Evolutionary conservation across 2,113 vertebrate species (phyloP).

Genomic region (Setophaga coronata): DNA sequence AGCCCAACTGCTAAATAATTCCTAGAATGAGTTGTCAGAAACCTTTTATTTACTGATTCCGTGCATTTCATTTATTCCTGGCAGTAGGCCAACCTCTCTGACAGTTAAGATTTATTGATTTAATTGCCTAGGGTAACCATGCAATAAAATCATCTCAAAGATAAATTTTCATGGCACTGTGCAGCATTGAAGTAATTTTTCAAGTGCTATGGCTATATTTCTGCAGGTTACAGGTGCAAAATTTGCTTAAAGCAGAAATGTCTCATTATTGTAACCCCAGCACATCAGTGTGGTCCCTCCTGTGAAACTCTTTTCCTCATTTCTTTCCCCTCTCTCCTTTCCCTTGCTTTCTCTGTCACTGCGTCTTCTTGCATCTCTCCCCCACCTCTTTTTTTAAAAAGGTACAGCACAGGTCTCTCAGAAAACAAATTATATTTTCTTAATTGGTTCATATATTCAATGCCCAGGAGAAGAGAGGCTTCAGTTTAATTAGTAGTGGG

Average conservation of each 20-base stretch:
- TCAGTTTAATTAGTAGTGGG: conserved; percentile 78
- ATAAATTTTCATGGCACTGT: conserved; percentile 89
- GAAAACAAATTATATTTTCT: conserved; percentile 71
- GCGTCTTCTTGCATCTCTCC: not conserved
- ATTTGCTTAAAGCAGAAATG: conserved; percentile 86
- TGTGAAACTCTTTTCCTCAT: conserved; percentile 41
- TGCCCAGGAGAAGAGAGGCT: conserved; percentile 69
- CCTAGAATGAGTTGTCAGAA: conserved; percentile 86
- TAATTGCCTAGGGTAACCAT: conserved; percentile 94
- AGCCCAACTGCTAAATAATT: conserved; percentile 85
- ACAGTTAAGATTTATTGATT: conserved; percentile 95
- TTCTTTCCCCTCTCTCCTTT: not conserved
- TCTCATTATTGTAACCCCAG: conserved; percentile 76
- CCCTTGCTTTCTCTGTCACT: not conserved
- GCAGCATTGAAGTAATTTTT: conserved; percentile 86
- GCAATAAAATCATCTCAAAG: conserved; percentile 93
- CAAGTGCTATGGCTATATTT: conserved; percentile 85
- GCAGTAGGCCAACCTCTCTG: conserved; percentile 79
- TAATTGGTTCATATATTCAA: conserved; percentile 79
- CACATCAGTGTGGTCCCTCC: conserved; percentile 59
- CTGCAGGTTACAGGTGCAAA: conserved; percentile 87
- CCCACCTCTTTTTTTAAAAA: not conserved
- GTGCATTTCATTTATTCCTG: conserved; percentile 86
- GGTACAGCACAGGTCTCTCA: not conserved
- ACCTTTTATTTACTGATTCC: conserved; percentile 89